Percentiles rank a stretch among this genome's conserved stretches.
Evolutionary conservation across 64 coral and sea anemone genomes (phyloP).

Genomic region (Anthopleura sola): DNA sequence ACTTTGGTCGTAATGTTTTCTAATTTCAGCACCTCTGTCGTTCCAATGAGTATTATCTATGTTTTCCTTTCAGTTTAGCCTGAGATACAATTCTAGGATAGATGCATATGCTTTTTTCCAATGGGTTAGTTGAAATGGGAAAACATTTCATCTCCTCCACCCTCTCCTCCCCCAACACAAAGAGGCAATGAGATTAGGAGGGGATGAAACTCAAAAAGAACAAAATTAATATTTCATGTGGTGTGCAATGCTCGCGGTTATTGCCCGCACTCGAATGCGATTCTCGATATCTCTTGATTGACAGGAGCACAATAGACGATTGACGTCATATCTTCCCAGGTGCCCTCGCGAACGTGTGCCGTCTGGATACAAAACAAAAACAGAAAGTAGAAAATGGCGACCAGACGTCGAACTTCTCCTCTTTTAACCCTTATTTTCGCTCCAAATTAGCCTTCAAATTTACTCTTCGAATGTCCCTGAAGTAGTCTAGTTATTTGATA

Average conservation of each 20-base stretch:
- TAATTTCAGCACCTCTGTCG: too few species aligned
- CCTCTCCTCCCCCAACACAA: neutral
- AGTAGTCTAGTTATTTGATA: neutral
- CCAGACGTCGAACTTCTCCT: neutral
- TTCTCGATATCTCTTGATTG: neutral
- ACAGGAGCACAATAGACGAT: neutral
- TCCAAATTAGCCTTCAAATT: neutral
- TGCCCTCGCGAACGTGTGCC: neutral
- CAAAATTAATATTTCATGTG: too few species aligned
- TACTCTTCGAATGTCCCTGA: neutral
- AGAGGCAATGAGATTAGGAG: neutral
- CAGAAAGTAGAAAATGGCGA: constrained; percentile 23
- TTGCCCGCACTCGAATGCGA: neutral
- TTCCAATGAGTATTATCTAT: too few species aligned
- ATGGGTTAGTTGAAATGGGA: too few species aligned
- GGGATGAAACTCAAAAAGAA: too few species aligned
- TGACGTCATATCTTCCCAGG: constrained; percentile 15
- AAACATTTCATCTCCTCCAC: neutral
- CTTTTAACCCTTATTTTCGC: constrained; percentile 15
- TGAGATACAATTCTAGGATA: too few species aligned
- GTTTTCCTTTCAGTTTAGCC: too few species aligned
- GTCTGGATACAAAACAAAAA: constrained; percentile 31
- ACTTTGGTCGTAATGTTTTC: too few species aligned
- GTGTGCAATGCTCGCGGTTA: too few species aligned
- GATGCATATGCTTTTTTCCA: too few species aligned